phyloP scores from a whole-genome alignment of 2,113 vertebrate species.

The Ciconia maguari region DNA sequence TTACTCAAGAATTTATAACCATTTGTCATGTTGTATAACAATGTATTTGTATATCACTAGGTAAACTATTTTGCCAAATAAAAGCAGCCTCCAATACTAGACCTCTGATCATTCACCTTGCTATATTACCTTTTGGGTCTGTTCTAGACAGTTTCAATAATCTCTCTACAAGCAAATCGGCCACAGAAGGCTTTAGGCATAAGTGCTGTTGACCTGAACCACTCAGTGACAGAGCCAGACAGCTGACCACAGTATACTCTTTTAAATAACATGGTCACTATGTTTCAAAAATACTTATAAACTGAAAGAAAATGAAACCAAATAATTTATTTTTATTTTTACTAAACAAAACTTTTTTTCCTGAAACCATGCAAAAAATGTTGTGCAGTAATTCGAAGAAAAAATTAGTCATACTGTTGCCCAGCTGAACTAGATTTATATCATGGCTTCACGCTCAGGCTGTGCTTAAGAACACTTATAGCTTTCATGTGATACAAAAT shows the following conservation, averaged over 20 bases:
- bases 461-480: neutral
- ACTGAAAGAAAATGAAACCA: neutral
- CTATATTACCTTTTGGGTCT: neutral
- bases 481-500: neutral
- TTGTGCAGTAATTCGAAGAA: accelerated
- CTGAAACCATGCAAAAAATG: neutral
- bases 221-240: neutral
- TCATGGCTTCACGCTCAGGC: neutral
- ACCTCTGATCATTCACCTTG: neutral
- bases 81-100: neutral
- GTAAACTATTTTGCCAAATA: neutral
- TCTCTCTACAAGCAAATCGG: neutral
- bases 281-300: neutral
- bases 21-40: neutral
- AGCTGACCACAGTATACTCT: neutral
- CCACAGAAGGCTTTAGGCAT: neutral
- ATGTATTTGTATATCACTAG: neutral
- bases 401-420: neutral
- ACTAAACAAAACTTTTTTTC: neutral
- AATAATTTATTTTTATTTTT: neutral
- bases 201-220: neutral
- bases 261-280: neutral
- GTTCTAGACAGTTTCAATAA: neutral
- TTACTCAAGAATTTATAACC: neutral
- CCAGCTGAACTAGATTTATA: neutral